Evolutionary conservation across 2,888 invertebrate genomes (phyloP).

Genomic region (Automeris io): DNA sequence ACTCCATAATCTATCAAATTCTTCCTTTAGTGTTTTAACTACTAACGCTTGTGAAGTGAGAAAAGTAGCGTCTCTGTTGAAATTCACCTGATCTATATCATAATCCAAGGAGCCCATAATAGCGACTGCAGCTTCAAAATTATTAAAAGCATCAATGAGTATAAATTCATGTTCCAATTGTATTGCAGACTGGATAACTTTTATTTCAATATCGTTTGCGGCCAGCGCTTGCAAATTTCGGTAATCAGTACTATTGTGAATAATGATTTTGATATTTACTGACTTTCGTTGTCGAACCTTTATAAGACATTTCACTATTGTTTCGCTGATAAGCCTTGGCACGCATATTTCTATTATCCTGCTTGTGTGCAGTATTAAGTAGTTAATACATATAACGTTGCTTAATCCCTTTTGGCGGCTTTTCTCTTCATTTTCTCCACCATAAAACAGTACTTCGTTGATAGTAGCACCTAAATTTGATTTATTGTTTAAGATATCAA

Average conservation of each 20-base stretch:
- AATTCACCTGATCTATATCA: conserved; percentile 33
- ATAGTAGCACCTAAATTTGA: conserved; percentile 24
- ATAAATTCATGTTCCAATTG: conserved; percentile 49
- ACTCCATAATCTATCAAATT: conserved; percentile 52
- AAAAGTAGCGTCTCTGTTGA: conserved; percentile 38
- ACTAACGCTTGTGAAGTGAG: conserved; percentile 40
- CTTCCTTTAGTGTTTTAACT: conserved; percentile 32
- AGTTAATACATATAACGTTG: conserved; percentile 47
- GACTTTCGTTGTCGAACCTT: conserved; percentile 31
- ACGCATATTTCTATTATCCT: conserved; percentile 46
- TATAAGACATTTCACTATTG: conserved; percentile 39
- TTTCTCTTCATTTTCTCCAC: conserved; percentile 30
- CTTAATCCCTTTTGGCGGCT: conserved; percentile 36
- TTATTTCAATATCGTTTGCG: conserved; percentile 42
- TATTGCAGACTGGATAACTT: conserved; percentile 31
- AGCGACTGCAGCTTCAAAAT: conserved; percentile 32
- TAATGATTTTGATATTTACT: conserved; percentile 34
- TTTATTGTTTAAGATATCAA: conserved; percentile 6
- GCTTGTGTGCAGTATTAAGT: conserved; percentile 40
- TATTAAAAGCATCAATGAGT: conserved; percentile 36
- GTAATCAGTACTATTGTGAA: conserved; percentile 35
- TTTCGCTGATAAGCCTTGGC: conserved; percentile 40
- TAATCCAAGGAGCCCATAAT: conserved; percentile 47
- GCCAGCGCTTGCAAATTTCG: conserved; percentile 28
- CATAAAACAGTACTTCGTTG: conserved; percentile 52